These are phyloP conservation scores for Serinus canaria DNA, from an alignment of 2,113 vertebrate species.

Conservation along the genomic window DNA sequence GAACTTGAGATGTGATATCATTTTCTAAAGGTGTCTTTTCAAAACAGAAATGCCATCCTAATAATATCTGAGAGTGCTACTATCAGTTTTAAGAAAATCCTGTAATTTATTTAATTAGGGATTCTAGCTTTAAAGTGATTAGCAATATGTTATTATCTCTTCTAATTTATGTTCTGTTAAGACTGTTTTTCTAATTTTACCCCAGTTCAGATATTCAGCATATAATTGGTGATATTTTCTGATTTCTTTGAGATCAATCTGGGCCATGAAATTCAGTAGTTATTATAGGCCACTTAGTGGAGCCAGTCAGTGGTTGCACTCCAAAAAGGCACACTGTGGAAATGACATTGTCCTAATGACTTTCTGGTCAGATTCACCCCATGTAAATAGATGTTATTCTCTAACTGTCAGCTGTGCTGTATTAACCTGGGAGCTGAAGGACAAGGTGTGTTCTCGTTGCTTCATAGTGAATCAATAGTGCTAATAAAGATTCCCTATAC, in stretches of 20 bases:
- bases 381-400: conserved; percentile 16
- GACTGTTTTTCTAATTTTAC: neutral
- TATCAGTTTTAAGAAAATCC: neutral
- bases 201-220: neutral
- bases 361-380: neutral
- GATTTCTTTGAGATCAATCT: neutral
- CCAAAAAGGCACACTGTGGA: neutral
- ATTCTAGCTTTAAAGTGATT: conserved; percentile 4
- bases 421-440: conserved; percentile 16
- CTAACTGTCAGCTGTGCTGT: neutral
- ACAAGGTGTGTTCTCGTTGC: neutral
- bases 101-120: neutral
- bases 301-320: neutral
- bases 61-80: neutral
- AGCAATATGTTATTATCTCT: neutral
- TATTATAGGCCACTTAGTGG: neutral
- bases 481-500: conserved; percentile 4
- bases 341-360: conserved; percentile 10
- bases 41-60: neutral
- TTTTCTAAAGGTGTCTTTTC: neutral
- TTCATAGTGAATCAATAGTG: conserved; percentile 4
- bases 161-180: neutral
- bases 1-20: neutral
- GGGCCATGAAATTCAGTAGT: neutral
- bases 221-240: neutral